Evolutionary conservation across 2,888 invertebrate species (phyloP).

Genomic region (Eumacrocentrus americanus): DNA sequence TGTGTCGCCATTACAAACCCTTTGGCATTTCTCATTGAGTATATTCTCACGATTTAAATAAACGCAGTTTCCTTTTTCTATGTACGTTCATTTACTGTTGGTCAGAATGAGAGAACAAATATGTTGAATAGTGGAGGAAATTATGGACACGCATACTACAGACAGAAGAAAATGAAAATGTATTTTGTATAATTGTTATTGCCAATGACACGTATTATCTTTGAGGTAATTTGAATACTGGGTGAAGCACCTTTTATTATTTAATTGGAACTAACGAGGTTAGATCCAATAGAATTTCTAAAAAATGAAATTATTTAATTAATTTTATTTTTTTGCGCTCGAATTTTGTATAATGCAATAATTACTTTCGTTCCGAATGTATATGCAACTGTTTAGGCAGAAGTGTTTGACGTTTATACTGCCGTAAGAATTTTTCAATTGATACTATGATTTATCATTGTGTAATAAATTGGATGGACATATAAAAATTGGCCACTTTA

Average conservation of each 20-base stretch:
- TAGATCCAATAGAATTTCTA: neutral
- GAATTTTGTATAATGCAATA: neutral
- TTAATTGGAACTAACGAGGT: neutral
- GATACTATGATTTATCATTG: conserved; percentile 16
- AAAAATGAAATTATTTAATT: neutral
- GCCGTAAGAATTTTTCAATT: conserved; percentile 7
- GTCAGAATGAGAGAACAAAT: conserved; percentile 41
- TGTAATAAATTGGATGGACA: conserved; percentile 21
- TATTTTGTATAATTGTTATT: conserved; percentile 45
- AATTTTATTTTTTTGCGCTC: neutral
- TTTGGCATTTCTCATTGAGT: conserved; percentile 51
- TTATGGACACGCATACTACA: neutral
- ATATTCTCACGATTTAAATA: conserved; percentile 24
- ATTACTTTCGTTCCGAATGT: neutral
- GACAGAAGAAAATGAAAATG: conserved; percentile 25
- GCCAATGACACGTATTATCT: neutral
- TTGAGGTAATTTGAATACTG: neutral
- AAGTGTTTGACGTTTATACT: conserved; percentile 8
- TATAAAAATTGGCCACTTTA: conserved; percentile 27
- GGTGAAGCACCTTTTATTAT: neutral
- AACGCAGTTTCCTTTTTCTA: conserved; percentile 38
- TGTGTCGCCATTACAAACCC: conserved; percentile 66
- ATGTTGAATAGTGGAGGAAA: conserved; percentile 26
- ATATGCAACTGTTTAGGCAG: conserved; percentile 6
- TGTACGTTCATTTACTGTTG: conserved; percentile 49